Base-by-base conservation (phyloP, 2,113 vertebrate species). In the Oplegnathus fasciatus region DNA sequence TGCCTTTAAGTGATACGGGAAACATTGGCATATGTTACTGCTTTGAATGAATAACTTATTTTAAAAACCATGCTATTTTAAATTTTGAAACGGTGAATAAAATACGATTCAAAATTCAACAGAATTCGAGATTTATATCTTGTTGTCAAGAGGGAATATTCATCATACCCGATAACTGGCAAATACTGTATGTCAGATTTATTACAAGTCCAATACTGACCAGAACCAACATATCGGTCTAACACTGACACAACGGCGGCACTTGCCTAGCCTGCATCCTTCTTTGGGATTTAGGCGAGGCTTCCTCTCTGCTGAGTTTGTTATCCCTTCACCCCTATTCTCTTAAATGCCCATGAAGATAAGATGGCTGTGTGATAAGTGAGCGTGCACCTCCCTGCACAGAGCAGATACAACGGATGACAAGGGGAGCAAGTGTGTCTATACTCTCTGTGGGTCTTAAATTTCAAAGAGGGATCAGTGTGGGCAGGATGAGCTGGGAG, bases 291-390 rank as follows among this genome's bases (percentile, higher is more conserved):
- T 86, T 69, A 57, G 83, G 62, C 40, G 69, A 75, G 32, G 86
- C 83, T 94, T 92, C 93, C 90, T 90, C 85, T 88, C 60, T 42
- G 83, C 75, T 78, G 70, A 78, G 30, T 72, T 88, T 94, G 91
- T 94, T 94, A 80, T 85, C 64, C 80, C 81, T 90, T 85, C 52
- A 70, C 93, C 93, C 91, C 60, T 52, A 94, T 95, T 91, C 91
- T 91, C 87, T 92, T 93, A 95, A 96, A 93, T 85, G 86, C 64
- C 93, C 92, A 42, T 95, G 93, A 94, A 94, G 94, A 96, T 95
- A 93, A 95, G 92, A 93, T 88, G 88, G 75, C 74, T 88, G 92
- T 3, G 71, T 24, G 93, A 91, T 93, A 89, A 93, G 77, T 30
- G 73, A 87, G 80, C 75, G 67, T 78, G 78, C 77, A 86, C 79